Evolutionary conservation across 2,113 vertebrate species (phyloP).

Genomic region (Trochalopteron elliotii): DNA sequence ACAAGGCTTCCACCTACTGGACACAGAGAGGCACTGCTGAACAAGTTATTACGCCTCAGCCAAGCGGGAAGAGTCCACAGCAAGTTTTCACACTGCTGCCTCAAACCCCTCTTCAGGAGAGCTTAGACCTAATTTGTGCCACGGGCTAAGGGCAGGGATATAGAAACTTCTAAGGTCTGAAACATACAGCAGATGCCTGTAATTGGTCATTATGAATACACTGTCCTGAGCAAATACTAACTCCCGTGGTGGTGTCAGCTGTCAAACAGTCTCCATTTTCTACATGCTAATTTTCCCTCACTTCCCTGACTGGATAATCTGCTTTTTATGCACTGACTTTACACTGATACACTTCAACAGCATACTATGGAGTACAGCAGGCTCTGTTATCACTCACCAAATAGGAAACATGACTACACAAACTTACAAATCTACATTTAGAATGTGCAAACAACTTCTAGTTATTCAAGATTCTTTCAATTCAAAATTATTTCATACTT

Average conservation of each 20-base stretch:
- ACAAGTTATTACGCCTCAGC: not conserved
- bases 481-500: not conserved
- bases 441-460: not conserved
- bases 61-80: accelerated
- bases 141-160: not conserved
- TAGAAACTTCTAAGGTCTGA: not conserved
- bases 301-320: not conserved
- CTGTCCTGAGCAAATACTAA: not conserved
- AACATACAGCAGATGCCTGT: not conserved
- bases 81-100: not conserved
- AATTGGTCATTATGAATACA: not conserved
- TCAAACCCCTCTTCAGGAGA: not conserved
- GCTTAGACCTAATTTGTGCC: not conserved
- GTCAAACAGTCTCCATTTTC: not conserved
- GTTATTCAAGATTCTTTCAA: not conserved
- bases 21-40: not conserved
- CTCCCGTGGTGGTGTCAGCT: not conserved
- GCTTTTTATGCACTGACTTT: not conserved
- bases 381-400: not conserved
- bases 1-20: conserved; percentile 11
- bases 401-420: not conserved
- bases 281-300: not conserved
- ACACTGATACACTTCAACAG: not conserved
- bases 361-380: not conserved
- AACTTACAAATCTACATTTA: not conserved